These are phyloP conservation scores for Falcunculus frontatus DNA, from an alignment of 2,113 vertebrate genomes.

Conservation along the genomic window DNA sequence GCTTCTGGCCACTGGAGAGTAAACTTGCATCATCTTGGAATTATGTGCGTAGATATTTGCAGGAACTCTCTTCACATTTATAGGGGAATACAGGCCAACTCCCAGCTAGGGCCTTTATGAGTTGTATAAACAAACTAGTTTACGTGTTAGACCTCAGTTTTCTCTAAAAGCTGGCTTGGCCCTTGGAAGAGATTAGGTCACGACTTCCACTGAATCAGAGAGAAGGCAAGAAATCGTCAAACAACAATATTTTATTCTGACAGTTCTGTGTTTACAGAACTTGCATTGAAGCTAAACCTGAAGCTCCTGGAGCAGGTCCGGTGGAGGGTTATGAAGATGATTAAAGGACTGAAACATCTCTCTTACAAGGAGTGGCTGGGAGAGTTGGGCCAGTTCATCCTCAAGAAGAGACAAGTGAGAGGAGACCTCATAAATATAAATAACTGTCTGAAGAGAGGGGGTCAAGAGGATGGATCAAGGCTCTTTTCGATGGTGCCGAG, in stretches of 20 bases:
- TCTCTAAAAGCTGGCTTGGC: neutral
- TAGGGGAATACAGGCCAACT: neutral
- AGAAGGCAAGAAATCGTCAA: neutral
- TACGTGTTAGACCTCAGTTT: neutral
- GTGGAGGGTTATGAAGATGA: neutral
- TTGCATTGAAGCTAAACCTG: neutral
- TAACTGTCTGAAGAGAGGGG: neutral
- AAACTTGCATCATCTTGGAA: neutral
- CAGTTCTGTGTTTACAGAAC: neutral
- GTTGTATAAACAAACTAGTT: neutral
- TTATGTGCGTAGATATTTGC: neutral
- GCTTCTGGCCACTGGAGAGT: neutral
- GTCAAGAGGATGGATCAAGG: neutral
- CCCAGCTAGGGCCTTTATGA: neutral
- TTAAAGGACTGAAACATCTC: neutral
- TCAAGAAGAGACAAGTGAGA: neutral
- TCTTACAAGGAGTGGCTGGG: neutral
- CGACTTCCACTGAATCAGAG: neutral
- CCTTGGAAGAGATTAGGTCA: neutral
- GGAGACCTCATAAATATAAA: neutral
- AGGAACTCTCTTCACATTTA: neutral
- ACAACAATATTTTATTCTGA: neutral
- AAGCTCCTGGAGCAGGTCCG: neutral
- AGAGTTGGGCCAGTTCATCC: neutral
- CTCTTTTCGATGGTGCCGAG: neutral